Percentiles rank a stretch among this genome's conserved stretches.
Evolutionary conservation across 2,797 vertebrate species (phyloP).

Genomic region (Prunella strophiata): DNA sequence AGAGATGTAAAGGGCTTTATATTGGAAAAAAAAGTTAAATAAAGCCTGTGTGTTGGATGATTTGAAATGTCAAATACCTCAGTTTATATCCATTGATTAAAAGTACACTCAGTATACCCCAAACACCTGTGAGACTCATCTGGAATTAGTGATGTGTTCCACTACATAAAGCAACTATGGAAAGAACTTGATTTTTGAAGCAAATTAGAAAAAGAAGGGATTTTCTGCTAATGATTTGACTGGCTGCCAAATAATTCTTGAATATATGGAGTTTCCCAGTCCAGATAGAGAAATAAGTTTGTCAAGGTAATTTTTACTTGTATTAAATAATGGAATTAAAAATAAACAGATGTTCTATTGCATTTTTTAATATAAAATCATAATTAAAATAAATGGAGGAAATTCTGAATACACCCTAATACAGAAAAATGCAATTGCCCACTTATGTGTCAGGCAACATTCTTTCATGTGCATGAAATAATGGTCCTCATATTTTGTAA

Average conservation of each 20-base stretch:
- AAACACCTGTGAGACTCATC: neutral
- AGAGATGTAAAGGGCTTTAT: neutral
- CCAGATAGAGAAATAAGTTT: neutral
- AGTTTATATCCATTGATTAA: neutral
- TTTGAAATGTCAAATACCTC: neutral
- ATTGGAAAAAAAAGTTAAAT: neutral
- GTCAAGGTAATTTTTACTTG: neutral
- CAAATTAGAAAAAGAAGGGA: neutral
- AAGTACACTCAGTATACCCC: neutral
- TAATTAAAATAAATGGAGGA: neutral
- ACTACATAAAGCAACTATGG: neutral
- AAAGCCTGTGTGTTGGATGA: neutral
- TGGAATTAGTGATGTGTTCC: neutral
- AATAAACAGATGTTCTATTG: neutral
- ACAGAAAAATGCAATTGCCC: neutral
- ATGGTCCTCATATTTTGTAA: neutral
- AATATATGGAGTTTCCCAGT: neutral
- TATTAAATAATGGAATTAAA: neutral
- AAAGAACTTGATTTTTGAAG: neutral
- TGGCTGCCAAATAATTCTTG: neutral
- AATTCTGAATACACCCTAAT: neutral
- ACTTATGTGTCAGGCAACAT: neutral
- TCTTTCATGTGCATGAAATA: neutral
- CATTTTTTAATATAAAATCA: neutral
- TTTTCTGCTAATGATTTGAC: neutral